phyloP scores from a whole-genome alignment of 23 tunicate genomes.

The Diplosoma virens region DNA sequence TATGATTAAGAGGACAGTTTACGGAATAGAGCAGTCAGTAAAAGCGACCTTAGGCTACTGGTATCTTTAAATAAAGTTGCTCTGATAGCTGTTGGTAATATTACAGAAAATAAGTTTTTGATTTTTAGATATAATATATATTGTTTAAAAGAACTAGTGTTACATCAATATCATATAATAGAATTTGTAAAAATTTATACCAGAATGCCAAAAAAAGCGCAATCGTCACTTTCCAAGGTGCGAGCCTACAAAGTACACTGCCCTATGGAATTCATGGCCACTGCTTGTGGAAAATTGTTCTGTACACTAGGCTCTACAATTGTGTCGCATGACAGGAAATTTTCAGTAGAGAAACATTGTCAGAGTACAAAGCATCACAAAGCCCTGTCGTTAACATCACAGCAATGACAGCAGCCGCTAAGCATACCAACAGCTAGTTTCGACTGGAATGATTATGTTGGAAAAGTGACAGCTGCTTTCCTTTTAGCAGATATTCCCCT shows the following conservation, averaged over 20 bases:
- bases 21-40: too few species aligned
- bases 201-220: not conserved
- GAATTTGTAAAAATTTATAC: not conserved
- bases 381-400: too few species aligned
- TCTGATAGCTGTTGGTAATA: too few species aligned
- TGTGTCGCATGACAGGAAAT: constrained; percentile 8
- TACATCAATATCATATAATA: not conserved
- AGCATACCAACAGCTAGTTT: not conserved
- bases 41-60: too few species aligned
- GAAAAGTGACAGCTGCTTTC: not conserved
- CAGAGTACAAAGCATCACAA: not conserved
- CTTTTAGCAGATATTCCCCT: not conserved
- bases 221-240: constrained; percentile 1
- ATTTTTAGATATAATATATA: too few species aligned
- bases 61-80: too few species aligned
- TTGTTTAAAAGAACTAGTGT: constrained; percentile 2
- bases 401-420: not conserved
- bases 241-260: not conserved
- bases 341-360: not conserved
- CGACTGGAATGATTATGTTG: not conserved
- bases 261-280: constrained; percentile 9
- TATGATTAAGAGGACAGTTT: too few species aligned
- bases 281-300: constrained; percentile 1
- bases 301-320: constrained; percentile 13
- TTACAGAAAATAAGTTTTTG: too few species aligned